Conservation (phyloP, 2,888 invertebrate species). For the Tetranychus truncatus region DNA sequence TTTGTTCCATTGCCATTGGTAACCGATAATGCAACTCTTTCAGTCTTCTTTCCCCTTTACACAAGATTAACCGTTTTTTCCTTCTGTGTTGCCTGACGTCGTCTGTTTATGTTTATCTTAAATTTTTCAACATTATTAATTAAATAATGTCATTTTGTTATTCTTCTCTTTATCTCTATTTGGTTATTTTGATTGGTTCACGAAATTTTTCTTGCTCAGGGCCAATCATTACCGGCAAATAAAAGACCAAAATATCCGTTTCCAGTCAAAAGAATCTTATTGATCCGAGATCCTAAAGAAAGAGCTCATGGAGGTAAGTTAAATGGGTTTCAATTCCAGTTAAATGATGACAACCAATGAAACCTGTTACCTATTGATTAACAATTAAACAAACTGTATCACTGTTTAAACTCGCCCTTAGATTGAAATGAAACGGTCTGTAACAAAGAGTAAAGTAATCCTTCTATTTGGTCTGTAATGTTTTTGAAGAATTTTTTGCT, state of each 20-base stretch:
- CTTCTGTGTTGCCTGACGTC: background rate
- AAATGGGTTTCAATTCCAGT: background rate
- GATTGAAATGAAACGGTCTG: too few species aligned
- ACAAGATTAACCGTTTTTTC: background rate
- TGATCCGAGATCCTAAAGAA: slow-evolving; percentile 42
- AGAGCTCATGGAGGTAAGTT: slow-evolving; percentile 28
- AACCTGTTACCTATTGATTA: background rate
- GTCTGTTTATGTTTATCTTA: background rate
- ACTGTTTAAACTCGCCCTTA: background rate
- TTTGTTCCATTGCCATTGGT: background rate
- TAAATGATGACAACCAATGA: background rate
- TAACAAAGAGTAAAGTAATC: too few species aligned
- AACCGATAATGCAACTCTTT: background rate
- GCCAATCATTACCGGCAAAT: slow-evolving; percentile 15
- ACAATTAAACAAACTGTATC: too few species aligned
- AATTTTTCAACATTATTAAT: background rate
- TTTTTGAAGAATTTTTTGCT: too few species aligned
- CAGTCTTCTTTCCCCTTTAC: background rate
- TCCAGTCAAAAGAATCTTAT: slow-evolving; percentile 40
- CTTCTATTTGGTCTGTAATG: too few species aligned
- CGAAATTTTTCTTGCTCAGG: background rate
- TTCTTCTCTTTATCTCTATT: background rate
- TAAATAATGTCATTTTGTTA: too few species aligned
- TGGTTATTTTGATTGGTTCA: background rate
- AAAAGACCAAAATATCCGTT: slow-evolving; percentile 33